phyloP scores from a whole-genome alignment of 1,140 invertebrate genomes.

The Helicoverpa armigera region DNA sequence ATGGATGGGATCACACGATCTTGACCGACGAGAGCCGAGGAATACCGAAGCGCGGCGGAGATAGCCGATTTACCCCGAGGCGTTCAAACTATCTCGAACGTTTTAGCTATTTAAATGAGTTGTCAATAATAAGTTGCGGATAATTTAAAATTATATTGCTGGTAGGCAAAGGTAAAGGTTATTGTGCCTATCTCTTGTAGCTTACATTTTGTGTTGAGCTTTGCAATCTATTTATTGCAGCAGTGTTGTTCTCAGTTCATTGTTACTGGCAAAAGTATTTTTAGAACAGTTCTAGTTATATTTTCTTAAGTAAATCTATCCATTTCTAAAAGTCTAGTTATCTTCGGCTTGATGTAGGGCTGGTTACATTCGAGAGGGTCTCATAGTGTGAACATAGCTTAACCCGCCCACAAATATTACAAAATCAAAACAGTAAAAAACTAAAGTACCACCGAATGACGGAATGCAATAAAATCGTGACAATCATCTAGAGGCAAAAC shows the following conservation, averaged over 20 bases:
- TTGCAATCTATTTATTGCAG: background rate
- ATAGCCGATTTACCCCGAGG: conserved; percentile 56
- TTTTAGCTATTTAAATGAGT: conserved; percentile 68
- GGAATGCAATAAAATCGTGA: conserved; percentile 70
- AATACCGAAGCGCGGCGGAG: conserved; percentile 60
- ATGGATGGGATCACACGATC: conserved; percentile 75
- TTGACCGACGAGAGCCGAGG: conserved; percentile 55
- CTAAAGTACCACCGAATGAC: conserved; percentile 57
- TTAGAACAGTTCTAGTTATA: too few species aligned
- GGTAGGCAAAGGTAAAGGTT: conserved; percentile 32
- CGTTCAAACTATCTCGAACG: conserved; percentile 53
- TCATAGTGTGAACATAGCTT: background rate
- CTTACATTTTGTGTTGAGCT: background rate
- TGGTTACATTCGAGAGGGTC: too few species aligned
- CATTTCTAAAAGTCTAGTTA: background rate
- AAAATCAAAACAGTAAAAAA: conserved; percentile 45
- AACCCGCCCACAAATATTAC: background rate
- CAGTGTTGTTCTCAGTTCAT: background rate
- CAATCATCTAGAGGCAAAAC: conserved; percentile 79
- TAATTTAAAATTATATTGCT: conserved; percentile 59
- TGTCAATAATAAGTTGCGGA: conserved; percentile 66
- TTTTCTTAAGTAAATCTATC: too few species aligned
- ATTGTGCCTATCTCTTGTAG: background rate
- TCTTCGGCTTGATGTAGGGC: background rate
- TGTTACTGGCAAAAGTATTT: too few species aligned